Conservation (phyloP, 1,140 invertebrate genomes). For the Colletes latitarsis region DNA sequence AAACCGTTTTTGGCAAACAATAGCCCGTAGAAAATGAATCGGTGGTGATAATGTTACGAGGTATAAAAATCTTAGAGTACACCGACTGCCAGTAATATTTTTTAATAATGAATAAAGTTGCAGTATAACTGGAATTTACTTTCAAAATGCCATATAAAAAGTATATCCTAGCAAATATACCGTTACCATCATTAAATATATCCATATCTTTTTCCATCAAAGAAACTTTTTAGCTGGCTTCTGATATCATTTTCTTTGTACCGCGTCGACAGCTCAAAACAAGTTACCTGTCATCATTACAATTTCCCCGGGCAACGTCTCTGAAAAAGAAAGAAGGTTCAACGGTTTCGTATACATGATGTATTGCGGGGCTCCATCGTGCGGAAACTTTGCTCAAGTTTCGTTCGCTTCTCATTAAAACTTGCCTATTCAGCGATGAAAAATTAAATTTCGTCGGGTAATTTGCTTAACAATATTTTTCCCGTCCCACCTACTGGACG, state of each 20-base stretch:
- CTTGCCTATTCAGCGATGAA: conserved; percentile 38
- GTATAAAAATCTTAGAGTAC: no score
- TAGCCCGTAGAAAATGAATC: no score
- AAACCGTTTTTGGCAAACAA: no score
- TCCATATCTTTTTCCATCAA: background rate
- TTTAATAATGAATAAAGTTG: no score
- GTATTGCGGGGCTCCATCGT: background rate
- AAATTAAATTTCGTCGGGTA: conserved; percentile 32
- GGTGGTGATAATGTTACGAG: no score
- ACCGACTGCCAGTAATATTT: no score
- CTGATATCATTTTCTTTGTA: background rate
- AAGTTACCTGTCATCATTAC: conserved; percentile 6
- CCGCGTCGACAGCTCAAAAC: background rate
- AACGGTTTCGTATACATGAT: conserved; percentile 18
- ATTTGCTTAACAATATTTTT: conserved; percentile 24
- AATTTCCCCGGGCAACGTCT: background rate
- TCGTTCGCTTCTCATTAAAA: conserved; percentile 34
- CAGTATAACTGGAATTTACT: no score
- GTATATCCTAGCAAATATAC: background rate
- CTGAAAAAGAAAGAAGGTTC: background rate
- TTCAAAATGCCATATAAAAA: no score
- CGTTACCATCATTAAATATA: background rate
- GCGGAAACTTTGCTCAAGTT: background rate
- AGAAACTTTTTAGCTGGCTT: background rate
- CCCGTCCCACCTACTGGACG: background rate